Evolutionary conservation across 2,113 vertebrate species (phyloP), one percentile per base, ranked within the genome.

Genomic region (Salvator merianae): DNA sequence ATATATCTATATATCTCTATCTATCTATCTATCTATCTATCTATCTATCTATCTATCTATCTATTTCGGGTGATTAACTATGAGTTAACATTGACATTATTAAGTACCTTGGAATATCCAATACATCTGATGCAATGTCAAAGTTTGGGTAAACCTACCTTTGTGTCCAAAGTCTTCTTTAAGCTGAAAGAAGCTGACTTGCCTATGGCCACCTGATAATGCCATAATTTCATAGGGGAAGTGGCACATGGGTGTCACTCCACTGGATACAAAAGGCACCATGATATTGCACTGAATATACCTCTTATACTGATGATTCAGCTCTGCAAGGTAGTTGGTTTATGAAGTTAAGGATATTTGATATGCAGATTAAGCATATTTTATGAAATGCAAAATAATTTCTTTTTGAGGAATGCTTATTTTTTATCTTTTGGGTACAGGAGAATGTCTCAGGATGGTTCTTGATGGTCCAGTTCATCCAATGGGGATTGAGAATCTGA

Each of bases 401-500:
- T 40, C 24, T 69, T 59, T 69, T 55, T 43, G 65, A 34, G 59
- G 5, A 53, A 68, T 24, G 22, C 2, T 4, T 78, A 87, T 13
- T 14, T 82, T 1, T 82, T 9, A 12, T 73, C 69, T 70, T 83
- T 77, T 87, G 40, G 7, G 26, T 92, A 7, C 89, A 99, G 99
- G 98, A 68, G 98, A 99, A 47, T 97, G 99, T 86, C 97, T 99
- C 84, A 99, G 99, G 99, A 98, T 99, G 81, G 97, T 99, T 83
- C 95, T 99, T 87, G 98, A 99, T 93, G 99, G 99, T 63, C 99
- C 99, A 18, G 98, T 99, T 9, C 98, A 99, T 85, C 98, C 98
- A 59, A 98, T 99, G 93, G 99, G 99, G 98, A 99, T 99, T 89
- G 98, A 99, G 94, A 99, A 99, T 85, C 96, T 99, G 43, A 99